Base-by-base conservation (phyloP, 2,797 vertebrate species). In the Uromys caudimaculatus region DNA sequence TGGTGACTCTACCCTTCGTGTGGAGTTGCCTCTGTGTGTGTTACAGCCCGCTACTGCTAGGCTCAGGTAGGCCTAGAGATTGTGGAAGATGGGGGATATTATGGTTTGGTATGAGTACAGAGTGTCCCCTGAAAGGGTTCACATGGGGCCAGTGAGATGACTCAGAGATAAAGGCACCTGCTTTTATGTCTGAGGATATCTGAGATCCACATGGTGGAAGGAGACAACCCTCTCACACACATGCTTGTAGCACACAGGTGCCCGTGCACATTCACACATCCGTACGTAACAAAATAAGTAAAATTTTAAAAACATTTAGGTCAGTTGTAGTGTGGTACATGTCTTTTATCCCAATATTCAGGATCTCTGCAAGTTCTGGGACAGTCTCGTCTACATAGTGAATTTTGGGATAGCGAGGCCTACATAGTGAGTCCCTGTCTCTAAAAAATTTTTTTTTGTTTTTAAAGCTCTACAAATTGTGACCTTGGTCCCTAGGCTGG, bases 11-110 rank as follows among this genome's bases (percentile, higher is more conserved):
- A 16, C 56, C 6, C 3, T 3, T 77, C 19, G 23, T 29, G 1
- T n/a, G 92, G 44, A 58, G 56, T 14, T 10, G 2, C 58, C 69
- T 83, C 85, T 14, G 2, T 77, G 44, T 56, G 17, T 69, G 32
- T 38, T 35, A 64, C 52, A 62, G 35, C 32, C 17, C 0, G 0
- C 8, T 50, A 78, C 2, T 3, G 38, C 38, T 44, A 50, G 60
- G 52, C 58, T 78, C 24, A 58, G 75, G 60, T 6, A 12, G n/a
- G 78, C 19, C 14, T n/a, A 62, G 19, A 56, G 84, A 69, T 58
- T 60, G 71, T 71, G 71, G 77, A 58, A 52, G 54, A 52, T n/a
- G 14, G 41, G 41, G 6, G 16, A n/a, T 3, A 9, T 47, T 17
- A 38, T 9, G 71, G 86, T 89, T 58, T 89, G 73, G 41, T 24